Evolutionary conservation across 2,113 vertebrate genomes (phyloP), one percentile per base, ranked within the genome.

Genomic region (Chrysemys picta): DNA sequence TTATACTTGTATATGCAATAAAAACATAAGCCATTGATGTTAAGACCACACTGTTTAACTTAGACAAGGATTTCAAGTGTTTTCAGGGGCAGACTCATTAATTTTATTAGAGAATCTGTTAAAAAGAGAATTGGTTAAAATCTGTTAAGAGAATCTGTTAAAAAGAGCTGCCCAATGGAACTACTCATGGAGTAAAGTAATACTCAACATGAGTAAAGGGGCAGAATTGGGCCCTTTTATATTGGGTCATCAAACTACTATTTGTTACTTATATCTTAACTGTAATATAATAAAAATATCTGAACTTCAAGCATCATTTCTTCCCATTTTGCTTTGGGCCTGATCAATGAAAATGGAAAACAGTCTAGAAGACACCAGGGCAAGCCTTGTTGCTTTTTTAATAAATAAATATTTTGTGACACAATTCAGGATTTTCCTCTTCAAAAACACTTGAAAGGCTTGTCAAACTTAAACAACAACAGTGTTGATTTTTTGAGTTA

Each of bases 1-100:
- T 35, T 97, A 97, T 72, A 78, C 38, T 95, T 93, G 97, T 98
- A 96, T 98, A 95, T 96, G 89, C 45, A 90, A 96, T 89, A 97
- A 96, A 95, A 97, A 95, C 92, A 91, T 82, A 97, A 95, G 95
- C 89, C 59, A 24, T 75, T 72, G 89, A 78, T 45, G 42, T 10
- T 45, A 84, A 10, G 65, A 90, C 13, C 52, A n/a, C 4, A 5
- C 52, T 29, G 4, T 21, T 72, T 24, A 9, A 82, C 85, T 4
- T 29, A 78, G 82, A 79, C 14, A 8, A 25, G 35, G 82, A 56
- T 91, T 85, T 84, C 8, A 1, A 10, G 45, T 85, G 54, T 87
- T 75, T 88, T 89, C 75, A 87, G 90, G 79, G 65, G 72, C 81
- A 88, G 62, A 22, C 29, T 24, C 53, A 19, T 4, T 53, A 91